Base-by-base conservation (phyloP, 2,797 vertebrate species). In the Myripristis jacobus region DNA sequence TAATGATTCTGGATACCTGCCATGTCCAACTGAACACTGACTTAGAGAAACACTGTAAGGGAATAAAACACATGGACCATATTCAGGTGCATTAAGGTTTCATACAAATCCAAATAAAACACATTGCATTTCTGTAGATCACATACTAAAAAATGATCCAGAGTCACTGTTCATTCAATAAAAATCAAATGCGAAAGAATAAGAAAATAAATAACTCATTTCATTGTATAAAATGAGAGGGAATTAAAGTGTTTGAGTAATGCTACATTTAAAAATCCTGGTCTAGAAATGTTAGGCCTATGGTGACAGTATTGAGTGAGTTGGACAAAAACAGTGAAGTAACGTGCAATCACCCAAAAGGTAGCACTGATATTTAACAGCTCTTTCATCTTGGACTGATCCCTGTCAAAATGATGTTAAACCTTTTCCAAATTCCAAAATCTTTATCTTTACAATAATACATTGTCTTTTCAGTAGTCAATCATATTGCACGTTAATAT, bases 401-500 rank as follows among this genome's bases (percentile, higher is more conserved):
- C 48, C 29, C 67, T 47, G 41, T 65, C 29, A 64, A 74, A 75
- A 70, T 18, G 66, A 64, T 47, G 18, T 10, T 38, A 47, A 31
- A 25, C 22, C 47, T 47, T 68, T 62, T 15, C 31, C 62, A 78
- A 70, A 57, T 38, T 36, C 12, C 11, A 22, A 36, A 25, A 29
- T 7, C 12, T 22, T 31, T 34, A 29, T 55, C 11, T 57, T 55
- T 16, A 58, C 10, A 75, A 64, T 82, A 66, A 16, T 55, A 43
- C 69, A 31, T 12, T 41, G 19, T 48, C 67, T 77, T 80, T 73
- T 86, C 83, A 92, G 90, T 88, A 89, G 89, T 92, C 46, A 73
- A 66, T 79, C 64, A 71, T 89, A 92, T 90, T 93, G 91, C 92
- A 92, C 92, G 84, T 89, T 22, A 81, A 50, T 41, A 36, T 41